Conservation (phyloP, 2,888 invertebrate species). For the Acanthosepion lycidas region DNA sequence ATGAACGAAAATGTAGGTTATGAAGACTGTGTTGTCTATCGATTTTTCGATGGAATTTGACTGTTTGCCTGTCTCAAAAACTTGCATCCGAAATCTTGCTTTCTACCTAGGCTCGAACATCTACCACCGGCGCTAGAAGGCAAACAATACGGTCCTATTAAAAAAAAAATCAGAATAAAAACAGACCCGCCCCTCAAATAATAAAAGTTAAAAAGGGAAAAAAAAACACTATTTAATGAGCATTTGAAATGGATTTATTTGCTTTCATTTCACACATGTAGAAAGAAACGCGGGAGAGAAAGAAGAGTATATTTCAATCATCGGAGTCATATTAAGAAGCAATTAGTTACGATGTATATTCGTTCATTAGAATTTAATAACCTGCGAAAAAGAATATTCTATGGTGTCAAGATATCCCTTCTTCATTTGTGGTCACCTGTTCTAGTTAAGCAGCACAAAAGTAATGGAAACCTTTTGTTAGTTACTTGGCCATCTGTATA, state of each 20-base stretch:
- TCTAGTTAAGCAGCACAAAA: background rate
- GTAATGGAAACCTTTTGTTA: background rate
- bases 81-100: too few relatives aligned
- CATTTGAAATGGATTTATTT: background rate
- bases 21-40: too few relatives aligned
- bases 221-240: background rate
- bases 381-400: background rate
- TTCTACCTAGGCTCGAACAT: too few relatives aligned
- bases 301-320: background rate
- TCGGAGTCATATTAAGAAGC: background rate
- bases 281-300: background rate
- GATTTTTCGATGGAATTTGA: too few relatives aligned
- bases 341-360: background rate
- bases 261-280: background rate
- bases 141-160: too few relatives aligned
- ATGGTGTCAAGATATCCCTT: background rate
- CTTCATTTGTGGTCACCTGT: background rate
- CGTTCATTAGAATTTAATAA: background rate
- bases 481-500: background rate
- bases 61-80: too few relatives aligned
- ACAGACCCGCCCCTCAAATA: too few relatives aligned
- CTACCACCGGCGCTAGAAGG: too few relatives aligned
- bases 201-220: background rate
- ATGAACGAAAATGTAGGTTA: too few relatives aligned
- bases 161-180: too few relatives aligned